Conservation (phyloP, 2,113 vertebrate species). For the Ictalurus furcatus region DNA sequence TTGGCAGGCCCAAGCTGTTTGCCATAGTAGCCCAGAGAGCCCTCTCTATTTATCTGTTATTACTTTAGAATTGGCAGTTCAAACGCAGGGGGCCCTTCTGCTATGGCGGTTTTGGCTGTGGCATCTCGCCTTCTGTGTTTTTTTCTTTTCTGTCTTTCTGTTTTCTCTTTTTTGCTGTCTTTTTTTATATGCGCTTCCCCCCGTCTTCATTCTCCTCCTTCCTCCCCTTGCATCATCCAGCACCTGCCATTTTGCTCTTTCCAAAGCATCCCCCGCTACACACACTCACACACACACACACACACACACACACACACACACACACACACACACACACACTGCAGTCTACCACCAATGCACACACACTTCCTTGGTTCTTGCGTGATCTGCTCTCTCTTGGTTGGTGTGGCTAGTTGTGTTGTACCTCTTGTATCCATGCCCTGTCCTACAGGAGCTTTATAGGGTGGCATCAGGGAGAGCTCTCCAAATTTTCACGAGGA, state of each 20-base stretch:
- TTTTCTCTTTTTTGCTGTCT: constrained; percentile 19
- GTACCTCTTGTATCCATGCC: constrained; percentile 14
- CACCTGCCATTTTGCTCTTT: constrained; percentile 45
- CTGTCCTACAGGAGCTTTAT: constrained; percentile 39
- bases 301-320: not conserved
- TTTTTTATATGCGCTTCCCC: constrained; percentile 3
- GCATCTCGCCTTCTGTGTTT: constrained; percentile 48
- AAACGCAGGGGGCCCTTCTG: constrained; percentile 68
- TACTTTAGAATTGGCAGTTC: constrained; percentile 74
- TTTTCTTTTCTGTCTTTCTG: constrained; percentile 1
- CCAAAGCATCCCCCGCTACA: constrained; percentile 22
- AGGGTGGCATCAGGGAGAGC: constrained; percentile 64
- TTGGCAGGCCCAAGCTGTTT: constrained; percentile 77
- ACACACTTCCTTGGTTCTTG: constrained; percentile 41
- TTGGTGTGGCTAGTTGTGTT: constrained; percentile 39
- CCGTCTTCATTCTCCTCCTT: not conserved
- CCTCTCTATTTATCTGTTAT: constrained; percentile 77
- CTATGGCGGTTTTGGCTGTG: constrained; percentile 64
- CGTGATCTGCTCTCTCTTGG: constrained; percentile 35
- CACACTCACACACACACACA: not conserved
- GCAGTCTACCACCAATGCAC: not conserved
- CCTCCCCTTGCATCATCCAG: constrained; percentile 27
- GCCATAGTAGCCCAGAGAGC: constrained; percentile 72
- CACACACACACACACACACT: constrained; percentile 2
- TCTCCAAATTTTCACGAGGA: constrained; percentile 77